These are phyloP conservation scores for Dicyrtoma fusca DNA, from an alignment of 2,888 invertebrate species.

Conservation along the genomic window DNA sequence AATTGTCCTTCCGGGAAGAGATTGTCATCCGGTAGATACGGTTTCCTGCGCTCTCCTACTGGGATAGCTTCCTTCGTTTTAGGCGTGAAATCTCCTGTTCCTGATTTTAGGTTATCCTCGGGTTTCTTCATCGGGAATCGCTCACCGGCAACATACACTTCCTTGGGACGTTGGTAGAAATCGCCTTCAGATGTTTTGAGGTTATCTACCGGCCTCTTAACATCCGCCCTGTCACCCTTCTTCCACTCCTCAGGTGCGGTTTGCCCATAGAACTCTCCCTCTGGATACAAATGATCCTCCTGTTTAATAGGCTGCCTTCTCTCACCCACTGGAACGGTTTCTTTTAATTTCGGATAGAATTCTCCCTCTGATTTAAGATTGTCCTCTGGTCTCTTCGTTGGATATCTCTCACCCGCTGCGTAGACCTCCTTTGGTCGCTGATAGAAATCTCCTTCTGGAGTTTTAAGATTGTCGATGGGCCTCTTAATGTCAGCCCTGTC, in stretches of 20 bases:
- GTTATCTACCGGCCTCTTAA: conserved; percentile 63
- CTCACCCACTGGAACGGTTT: conserved; percentile 45
- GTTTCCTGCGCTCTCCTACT: conserved; percentile 62
- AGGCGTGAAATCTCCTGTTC: conserved; percentile 61
- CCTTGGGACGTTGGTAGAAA: conserved; percentile 64
- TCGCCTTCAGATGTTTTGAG: conserved; percentile 66
- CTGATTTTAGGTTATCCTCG: conserved; percentile 66
- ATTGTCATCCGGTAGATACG: conserved; percentile 58
- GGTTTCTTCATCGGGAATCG: conserved; percentile 61
- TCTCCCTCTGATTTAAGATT: conserved; percentile 66
- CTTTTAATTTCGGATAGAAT: conserved; percentile 44
- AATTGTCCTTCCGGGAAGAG: conserved; percentile 38
- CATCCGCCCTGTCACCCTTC: conserved; percentile 59
- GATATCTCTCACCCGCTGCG: conserved; percentile 61
- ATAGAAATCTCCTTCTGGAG: conserved; percentile 68
- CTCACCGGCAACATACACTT: conserved; percentile 62
- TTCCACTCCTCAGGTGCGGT: conserved; percentile 60
- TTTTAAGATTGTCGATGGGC: conserved; percentile 65
- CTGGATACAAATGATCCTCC: conserved; percentile 58
- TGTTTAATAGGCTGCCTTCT: conserved; percentile 61
- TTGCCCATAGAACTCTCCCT: conserved; percentile 21
- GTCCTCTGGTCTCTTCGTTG: conserved; percentile 63
- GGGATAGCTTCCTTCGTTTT: conserved; percentile 39
- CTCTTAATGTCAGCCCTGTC: conserved; percentile 59
- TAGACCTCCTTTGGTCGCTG: conserved; percentile 62